Conservation (phyloP, 1,140 invertebrate species). For the Homalodisca vitripennis region DNA sequence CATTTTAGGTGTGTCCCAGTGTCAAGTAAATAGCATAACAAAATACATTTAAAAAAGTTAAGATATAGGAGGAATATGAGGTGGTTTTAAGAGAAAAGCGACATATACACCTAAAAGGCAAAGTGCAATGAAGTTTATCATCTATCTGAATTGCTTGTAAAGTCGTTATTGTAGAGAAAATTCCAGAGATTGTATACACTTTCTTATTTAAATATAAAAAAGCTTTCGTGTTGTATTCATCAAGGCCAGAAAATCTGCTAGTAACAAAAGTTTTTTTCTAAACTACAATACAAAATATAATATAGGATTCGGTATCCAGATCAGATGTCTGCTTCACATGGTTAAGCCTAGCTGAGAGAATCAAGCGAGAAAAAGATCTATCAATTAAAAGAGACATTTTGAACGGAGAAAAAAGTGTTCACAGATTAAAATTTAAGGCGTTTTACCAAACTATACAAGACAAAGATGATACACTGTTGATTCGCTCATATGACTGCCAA, state of each 20-base stretch:
- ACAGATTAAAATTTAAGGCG: slow-evolving; percentile 42
- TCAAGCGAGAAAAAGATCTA: slow-evolving; percentile 35
- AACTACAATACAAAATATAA: slow-evolving; percentile 35
- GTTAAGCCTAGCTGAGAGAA: slow-evolving; percentile 19
- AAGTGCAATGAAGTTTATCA: slow-evolving; percentile 25
- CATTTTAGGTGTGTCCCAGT: slow-evolving; percentile 12
- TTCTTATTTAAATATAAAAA: slow-evolving; percentile 20
- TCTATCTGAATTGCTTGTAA: slow-evolving; percentile 4
- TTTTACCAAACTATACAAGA: slow-evolving; percentile 45
- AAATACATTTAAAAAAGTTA: background rate
- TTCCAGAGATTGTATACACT: slow-evolving; percentile 3
- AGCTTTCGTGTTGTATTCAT: slow-evolving; percentile 20
- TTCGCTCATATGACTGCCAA: slow-evolving; percentile 47
- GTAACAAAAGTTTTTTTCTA: slow-evolving; percentile 35
- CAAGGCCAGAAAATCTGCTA: slow-evolving; percentile 2
- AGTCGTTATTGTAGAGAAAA: slow-evolving; percentile 18
- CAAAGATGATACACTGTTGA: slow-evolving; percentile 37
- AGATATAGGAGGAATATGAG: slow-evolving; percentile 11
- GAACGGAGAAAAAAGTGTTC: slow-evolving; percentile 37
- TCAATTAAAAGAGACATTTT: slow-evolving; percentile 37
- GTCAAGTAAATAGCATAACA: slow-evolving; percentile 19
- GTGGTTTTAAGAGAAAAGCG: slow-evolving; percentile 17
- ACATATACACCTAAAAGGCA: slow-evolving; percentile 16
- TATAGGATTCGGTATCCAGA: slow-evolving; percentile 34
- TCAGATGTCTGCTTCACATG: slow-evolving; percentile 30